phyloP scores from a whole-genome alignment of 1,140 invertebrate species.

The Laupala kohalensis region DNA sequence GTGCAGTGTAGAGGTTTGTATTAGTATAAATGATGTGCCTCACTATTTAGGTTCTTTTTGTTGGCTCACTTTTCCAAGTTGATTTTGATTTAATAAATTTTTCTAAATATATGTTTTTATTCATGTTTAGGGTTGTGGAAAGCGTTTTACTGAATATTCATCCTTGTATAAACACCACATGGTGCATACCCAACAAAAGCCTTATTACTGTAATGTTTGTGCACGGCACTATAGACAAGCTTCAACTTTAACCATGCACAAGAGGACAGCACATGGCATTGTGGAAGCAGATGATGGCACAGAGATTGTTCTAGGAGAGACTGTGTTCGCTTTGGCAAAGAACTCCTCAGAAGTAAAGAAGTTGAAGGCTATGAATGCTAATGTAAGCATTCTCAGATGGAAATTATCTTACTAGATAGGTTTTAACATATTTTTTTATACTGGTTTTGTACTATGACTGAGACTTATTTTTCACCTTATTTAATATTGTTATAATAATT shows the following conservation, averaged over 20 bases:
- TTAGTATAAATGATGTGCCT: not conserved
- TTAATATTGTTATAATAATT: too few species aligned
- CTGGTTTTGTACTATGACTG: too few species aligned
- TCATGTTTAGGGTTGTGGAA: slow-evolving; percentile 42
- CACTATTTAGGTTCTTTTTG: too few species aligned
- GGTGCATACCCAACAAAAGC: slow-evolving; percentile 47
- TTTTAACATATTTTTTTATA: too few species aligned
- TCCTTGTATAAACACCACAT: slow-evolving; percentile 61
- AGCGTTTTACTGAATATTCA: slow-evolving; percentile 60
- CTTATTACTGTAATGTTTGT: slow-evolving; percentile 44
- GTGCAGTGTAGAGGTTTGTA: slow-evolving; percentile 33
- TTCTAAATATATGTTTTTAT: not conserved
- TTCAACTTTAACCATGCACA: slow-evolving; percentile 47
- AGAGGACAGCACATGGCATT: slow-evolving; percentile 30
- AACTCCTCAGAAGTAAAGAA: slow-evolving; percentile 1
- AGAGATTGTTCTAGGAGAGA: slow-evolving; percentile 18
- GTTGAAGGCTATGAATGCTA: not conserved
- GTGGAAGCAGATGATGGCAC: slow-evolving; percentile 23
- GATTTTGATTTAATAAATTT: too few species aligned
- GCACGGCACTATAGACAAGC: slow-evolving; percentile 44
- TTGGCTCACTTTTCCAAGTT: too few species aligned
- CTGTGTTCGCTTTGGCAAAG: slow-evolving; percentile 10
- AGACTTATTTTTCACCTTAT: too few species aligned
- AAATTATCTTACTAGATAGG: too few species aligned
- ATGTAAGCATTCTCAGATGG: slow-evolving; percentile 8